Evolutionary conservation across 2,888 invertebrate genomes (phyloP).

Genomic region (Drosophila prolongata): DNA sequence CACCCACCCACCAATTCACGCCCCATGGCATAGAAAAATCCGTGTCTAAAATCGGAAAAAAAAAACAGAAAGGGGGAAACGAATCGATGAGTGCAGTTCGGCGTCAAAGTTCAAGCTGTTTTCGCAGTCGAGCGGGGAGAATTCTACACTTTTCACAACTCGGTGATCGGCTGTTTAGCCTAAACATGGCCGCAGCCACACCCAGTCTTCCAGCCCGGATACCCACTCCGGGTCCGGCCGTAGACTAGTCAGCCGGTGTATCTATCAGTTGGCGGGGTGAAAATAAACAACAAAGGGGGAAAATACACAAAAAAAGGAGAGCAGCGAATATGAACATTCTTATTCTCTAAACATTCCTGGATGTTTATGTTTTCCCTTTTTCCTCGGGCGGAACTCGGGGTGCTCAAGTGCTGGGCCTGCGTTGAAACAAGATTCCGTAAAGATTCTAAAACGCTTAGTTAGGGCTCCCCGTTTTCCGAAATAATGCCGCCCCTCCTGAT

Average conservation of each 20-base stretch:
- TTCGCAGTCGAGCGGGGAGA: slow-evolving; percentile 54
- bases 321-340: slow-evolving; percentile 39
- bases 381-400: slow-evolving; percentile 14
- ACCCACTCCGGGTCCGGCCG: slow-evolving; percentile 7
- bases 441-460: slow-evolving; percentile 58
- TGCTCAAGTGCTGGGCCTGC: slow-evolving; percentile 50
- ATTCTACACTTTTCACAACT: slow-evolving; percentile 40
- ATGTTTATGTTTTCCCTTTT: slow-evolving; percentile 66
- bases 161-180: slow-evolving; percentile 64
- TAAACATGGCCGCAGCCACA: slow-evolving; percentile 67
- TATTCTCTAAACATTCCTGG: slow-evolving; percentile 71
- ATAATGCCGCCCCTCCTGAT: slow-evolving; percentile 24
- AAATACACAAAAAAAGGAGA: slow-evolving; percentile 27
- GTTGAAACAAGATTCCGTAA: slow-evolving; percentile 31
- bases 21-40: slow-evolving; percentile 58
- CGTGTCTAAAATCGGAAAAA: slow-evolving; percentile 74
- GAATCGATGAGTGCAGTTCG: slow-evolving; percentile 59
- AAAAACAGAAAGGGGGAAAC: slow-evolving; percentile 57
- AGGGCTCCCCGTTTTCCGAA: slow-evolving; percentile 32
- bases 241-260: slow-evolving; percentile 50
- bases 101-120: slow-evolving; percentile 73
- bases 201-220: slow-evolving; percentile 50
- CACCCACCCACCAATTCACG: slow-evolving; percentile 45
- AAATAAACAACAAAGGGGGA: slow-evolving; percentile 67
- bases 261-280: slow-evolving; percentile 58